Evolutionary conservation across 2,113 vertebrate species (phyloP).

Genomic region (Perca flavescens): DNA sequence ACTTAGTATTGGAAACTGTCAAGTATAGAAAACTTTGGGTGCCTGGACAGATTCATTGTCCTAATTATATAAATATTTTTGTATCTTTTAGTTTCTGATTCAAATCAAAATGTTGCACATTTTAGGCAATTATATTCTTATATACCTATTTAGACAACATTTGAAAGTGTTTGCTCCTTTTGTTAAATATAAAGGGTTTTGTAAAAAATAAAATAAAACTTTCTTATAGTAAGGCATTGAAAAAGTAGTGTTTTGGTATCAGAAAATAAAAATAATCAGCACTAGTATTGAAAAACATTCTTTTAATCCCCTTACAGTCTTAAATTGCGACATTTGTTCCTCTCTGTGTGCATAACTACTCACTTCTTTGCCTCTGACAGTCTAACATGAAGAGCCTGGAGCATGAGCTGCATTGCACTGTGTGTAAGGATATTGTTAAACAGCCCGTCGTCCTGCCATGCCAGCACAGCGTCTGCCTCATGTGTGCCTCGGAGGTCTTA

Average conservation of each 20-base stretch:
- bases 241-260: neutral
- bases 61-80: neutral
- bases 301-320: neutral
- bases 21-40: neutral
- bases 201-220: too few relatives aligned
- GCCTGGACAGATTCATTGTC: neutral
- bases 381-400: constrained; percentile 98
- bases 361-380: constrained; percentile 74
- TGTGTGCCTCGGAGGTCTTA: constrained; percentile 94
- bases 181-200: neutral
- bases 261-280: neutral
- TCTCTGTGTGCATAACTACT: neutral
- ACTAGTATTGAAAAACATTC: neutral
- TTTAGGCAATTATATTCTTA: neutral
- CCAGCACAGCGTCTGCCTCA: constrained; percentile 93
- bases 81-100: neutral
- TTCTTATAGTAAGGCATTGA: neutral
- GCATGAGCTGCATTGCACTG: constrained; percentile 91
- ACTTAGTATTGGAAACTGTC: neutral
- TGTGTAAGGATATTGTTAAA: constrained; percentile 96
- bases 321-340: neutral
- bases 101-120: constrained; percentile 8
- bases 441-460: constrained; percentile 95
- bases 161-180: neutral
- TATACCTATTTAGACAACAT: neutral